A percentile compares a stretch with the other conserved stretches of the same genome.
Conservation (phyloP, 2,797 vertebrate genomes). For the Schizopygopsis malacanthus region DNA sequence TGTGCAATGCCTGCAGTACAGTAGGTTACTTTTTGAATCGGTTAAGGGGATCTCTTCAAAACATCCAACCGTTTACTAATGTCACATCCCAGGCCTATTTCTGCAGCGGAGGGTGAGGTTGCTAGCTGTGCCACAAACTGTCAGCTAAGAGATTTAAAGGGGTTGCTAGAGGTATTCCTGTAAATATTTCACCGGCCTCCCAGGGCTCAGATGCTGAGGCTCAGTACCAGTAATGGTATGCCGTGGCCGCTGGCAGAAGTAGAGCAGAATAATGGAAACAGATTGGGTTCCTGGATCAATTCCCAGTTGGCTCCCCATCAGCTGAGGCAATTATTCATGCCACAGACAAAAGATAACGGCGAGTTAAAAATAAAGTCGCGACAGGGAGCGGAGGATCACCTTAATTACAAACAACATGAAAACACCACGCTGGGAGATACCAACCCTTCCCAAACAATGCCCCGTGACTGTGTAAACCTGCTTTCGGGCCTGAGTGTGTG, state of each 20-base stretch:
- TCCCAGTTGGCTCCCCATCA: constrained; percentile 57
- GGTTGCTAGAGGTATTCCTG: constrained; percentile 53
- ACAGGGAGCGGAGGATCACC: constrained; percentile 17
- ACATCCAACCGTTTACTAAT: neutral
- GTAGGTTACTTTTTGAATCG: neutral
- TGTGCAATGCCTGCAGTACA: neutral
- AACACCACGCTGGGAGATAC: neutral
- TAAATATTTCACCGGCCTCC: constrained; percentile 54
- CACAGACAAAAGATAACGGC: constrained; percentile 44
- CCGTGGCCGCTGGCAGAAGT: constrained; percentile 61
- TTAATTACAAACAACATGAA: constrained; percentile 55
- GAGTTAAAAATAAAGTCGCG: constrained; percentile 53
- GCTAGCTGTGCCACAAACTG: constrained; percentile 12
- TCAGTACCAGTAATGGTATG: constrained; percentile 41
- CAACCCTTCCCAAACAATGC: neutral
- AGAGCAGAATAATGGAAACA: constrained; percentile 61
- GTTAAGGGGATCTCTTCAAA: constrained; percentile 7
- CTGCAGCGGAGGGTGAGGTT: neutral
- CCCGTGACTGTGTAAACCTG: neutral
- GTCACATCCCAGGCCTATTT: neutral
- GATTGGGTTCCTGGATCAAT: constrained; percentile 60
- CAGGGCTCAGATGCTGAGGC: constrained; percentile 25
- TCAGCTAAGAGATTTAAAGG: constrained; percentile 36
- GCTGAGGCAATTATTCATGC: constrained; percentile 61
- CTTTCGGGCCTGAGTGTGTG: neutral